A percentile compares a stretch with the other conserved stretches of the same genome.
These are phyloP conservation scores for Phymatocera aterrima DNA, from an alignment of 2,888 invertebrate genomes.

Conservation along the genomic window DNA sequence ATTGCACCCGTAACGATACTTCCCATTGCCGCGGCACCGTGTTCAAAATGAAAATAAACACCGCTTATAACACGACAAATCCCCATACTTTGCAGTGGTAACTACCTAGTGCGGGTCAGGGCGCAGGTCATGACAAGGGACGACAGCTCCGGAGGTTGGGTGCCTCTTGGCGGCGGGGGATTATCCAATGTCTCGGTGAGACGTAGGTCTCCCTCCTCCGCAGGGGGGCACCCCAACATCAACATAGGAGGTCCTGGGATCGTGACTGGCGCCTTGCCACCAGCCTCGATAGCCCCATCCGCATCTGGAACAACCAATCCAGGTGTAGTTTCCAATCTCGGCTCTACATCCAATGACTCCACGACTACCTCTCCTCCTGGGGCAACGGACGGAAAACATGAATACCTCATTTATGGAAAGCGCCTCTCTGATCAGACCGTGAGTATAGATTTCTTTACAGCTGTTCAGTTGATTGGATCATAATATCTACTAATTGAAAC, in stretches of 20 bases:
- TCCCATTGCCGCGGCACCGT: not conserved
- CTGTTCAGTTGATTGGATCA: not conserved
- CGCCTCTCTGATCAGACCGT: constrained; percentile 95
- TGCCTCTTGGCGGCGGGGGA: constrained; percentile 95
- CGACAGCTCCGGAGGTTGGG: constrained; percentile 97
- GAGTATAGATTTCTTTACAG: constrained; percentile 75
- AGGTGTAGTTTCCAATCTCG: constrained; percentile 55
- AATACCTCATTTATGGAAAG: constrained; percentile 95
- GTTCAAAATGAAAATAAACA: not conserved
- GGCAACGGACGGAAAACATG: constrained; percentile 82
- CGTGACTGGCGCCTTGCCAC: constrained; percentile 55
- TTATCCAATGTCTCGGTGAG: constrained; percentile 95
- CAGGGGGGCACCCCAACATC: constrained; percentile 54
- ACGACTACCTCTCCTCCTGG: constrained; percentile 72
- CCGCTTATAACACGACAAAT: not conserved
- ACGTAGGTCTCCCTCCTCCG: constrained; percentile 80
- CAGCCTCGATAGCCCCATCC: constrained; percentile 62
- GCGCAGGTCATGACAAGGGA: constrained; percentile 99
- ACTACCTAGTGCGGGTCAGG: constrained; percentile 96
- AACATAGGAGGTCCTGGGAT: constrained; percentile 48
- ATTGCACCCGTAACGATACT: not conserved
- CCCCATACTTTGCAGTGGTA: constrained; percentile 80
- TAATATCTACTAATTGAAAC: not conserved
- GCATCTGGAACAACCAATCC: constrained; percentile 58
- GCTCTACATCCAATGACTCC: constrained; percentile 66